Evolutionary conservation across 2,797 vertebrate genomes (phyloP).

Genomic region (Rhinogobio ventralis): DNA sequence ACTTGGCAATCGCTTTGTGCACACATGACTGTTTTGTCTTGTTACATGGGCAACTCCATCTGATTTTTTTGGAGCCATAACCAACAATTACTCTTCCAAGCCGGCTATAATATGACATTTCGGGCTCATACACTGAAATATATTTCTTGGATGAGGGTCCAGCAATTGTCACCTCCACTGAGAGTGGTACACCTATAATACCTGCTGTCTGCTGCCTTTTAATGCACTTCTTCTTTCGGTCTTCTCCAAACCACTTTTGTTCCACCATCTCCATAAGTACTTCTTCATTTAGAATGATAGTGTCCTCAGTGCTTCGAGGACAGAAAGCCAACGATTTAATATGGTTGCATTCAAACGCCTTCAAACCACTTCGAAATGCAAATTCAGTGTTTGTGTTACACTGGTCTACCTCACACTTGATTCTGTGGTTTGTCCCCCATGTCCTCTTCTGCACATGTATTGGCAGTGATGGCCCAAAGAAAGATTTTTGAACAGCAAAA

Average conservation of each 20-base stretch:
- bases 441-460: conserved; percentile 8
- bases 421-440: background rate
- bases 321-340: conserved; percentile 8
- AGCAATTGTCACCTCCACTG: conserved; percentile 2
- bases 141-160: background rate
- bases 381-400: conserved; percentile 1
- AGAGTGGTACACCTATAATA: background rate
- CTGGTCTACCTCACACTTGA: background rate
- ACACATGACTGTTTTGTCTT: conserved; percentile 11
- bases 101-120: background rate
- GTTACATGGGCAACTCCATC: background rate
- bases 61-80: background rate
- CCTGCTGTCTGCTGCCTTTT: background rate
- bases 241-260: background rate
- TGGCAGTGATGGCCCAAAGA: background rate
- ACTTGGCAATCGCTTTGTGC: background rate
- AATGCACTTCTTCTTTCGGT: background rate
- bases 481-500: conserved; percentile 11
- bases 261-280: background rate
- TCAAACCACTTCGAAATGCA: background rate
- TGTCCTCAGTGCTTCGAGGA: background rate
- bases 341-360: background rate
- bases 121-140: background rate
- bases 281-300: background rate
- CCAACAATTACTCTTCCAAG: conserved; percentile 8